A percentile compares a stretch with the other conserved stretches of the same genome.
Evolutionary conservation across 1,140 invertebrate genomes (phyloP).

Genomic region (Zaprionus ornatus): DNA sequence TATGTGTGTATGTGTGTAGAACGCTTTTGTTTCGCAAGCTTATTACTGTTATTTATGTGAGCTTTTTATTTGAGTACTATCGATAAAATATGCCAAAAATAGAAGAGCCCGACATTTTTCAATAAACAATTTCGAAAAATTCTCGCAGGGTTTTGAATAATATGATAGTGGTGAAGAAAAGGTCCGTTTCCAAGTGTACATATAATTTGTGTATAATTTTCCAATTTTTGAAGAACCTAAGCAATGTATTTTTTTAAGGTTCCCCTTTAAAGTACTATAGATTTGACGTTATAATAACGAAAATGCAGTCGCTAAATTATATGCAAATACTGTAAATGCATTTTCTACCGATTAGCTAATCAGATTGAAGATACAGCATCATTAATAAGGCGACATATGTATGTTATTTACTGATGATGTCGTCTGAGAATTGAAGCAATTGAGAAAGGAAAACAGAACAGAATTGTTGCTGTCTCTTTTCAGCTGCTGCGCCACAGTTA

Average conservation of each 20-base stretch:
- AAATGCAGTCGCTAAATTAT: too few relatives aligned
- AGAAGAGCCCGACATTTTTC: background rate
- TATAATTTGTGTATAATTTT: too few relatives aligned
- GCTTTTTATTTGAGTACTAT: slow-evolving; percentile 8
- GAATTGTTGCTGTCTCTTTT: slow-evolving; percentile 10
- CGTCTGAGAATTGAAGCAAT: slow-evolving; percentile 58
- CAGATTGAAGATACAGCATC: slow-evolving; percentile 52
- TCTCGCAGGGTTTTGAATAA: slow-evolving; percentile 16
- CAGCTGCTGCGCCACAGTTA: background rate
- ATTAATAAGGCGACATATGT: slow-evolving; percentile 66
- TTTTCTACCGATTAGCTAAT: slow-evolving; percentile 59
- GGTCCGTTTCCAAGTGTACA: too few relatives aligned
- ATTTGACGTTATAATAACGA: background rate
- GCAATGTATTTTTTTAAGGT: too few relatives aligned
- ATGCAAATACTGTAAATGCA: slow-evolving; percentile 41
- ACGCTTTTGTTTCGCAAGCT: background rate
- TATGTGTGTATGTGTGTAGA: slow-evolving; percentile 28
- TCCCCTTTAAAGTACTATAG: background rate
- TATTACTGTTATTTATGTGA: slow-evolving; percentile 41
- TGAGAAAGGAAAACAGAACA: slow-evolving; percentile 12
- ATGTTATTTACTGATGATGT: slow-evolving; percentile 63
- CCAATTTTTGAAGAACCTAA: too few relatives aligned
- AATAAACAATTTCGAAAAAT: background rate
- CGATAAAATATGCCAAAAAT: background rate
- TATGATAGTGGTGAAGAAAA: too few relatives aligned